Evolutionary conservation across 2,797 vertebrate genomes (phyloP).

Genomic region (Dicrostonyx torquatus): DNA sequence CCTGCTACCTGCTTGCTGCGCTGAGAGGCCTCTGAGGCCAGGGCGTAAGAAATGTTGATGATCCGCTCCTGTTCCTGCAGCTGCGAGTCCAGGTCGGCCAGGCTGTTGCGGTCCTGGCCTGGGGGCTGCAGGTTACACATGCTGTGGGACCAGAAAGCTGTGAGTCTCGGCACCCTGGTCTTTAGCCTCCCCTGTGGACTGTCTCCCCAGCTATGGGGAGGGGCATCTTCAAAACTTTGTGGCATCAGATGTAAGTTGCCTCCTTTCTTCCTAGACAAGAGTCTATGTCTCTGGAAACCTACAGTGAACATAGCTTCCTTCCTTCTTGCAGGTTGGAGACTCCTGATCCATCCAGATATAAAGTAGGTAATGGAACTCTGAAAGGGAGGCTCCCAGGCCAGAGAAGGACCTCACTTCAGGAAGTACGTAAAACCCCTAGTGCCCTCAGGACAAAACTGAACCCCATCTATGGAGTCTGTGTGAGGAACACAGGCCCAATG

Average conservation of each 20-base stretch:
- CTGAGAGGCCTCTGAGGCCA: slow-evolving; percentile 97
- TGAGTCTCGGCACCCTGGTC: not conserved
- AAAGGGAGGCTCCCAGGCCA: not conserved
- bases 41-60: slow-evolving; percentile 97
- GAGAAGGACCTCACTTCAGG: not conserved
- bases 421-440: not conserved
- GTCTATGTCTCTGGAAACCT: not conserved
- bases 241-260: not conserved
- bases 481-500: not conserved
- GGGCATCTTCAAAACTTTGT: not conserved
- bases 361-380: not conserved
- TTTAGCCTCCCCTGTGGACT: not conserved
- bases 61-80: slow-evolving; percentile 96
- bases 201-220: not conserved
- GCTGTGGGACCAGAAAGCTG: slow-evolving; percentile 80
- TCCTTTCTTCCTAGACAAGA: not conserved
- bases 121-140: slow-evolving; percentile 92
- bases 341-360: not conserved
- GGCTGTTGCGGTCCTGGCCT: slow-evolving; percentile 88
- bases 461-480: not conserved
- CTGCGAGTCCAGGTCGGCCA: slow-evolving; percentile 91
- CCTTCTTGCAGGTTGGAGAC: not conserved
- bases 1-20: slow-evolving; percentile 98
- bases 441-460: not conserved
- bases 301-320: not conserved